Evolutionary conservation across 2,797 vertebrate species (phyloP).

Genomic region (Austrolebias charrua): DNA sequence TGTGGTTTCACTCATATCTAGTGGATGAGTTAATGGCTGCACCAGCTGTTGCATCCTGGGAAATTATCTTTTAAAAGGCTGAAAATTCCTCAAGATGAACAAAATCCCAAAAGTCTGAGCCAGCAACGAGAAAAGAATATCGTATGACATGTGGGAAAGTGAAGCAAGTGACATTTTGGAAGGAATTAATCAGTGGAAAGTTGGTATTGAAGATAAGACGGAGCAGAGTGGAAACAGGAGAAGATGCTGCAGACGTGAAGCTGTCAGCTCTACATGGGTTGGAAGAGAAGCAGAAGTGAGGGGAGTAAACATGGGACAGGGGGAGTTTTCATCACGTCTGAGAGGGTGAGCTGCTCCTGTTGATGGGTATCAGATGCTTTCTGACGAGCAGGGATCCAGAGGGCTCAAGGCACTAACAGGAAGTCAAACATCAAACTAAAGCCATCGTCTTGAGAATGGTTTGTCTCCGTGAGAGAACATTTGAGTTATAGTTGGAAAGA

Average conservation of each 20-base stretch:
- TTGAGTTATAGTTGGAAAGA: neutral
- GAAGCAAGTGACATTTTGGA: neutral
- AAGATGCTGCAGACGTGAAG: constrained; percentile 3
- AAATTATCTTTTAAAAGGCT: neutral
- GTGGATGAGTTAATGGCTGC: constrained; percentile 8
- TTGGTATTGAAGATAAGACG: neutral
- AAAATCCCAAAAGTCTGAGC: constrained; percentile 5
- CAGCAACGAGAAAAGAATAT: constrained; percentile 13
- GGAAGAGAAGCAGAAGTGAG: constrained; percentile 12
- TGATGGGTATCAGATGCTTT: constrained; percentile 34
- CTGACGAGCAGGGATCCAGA: constrained; percentile 4
- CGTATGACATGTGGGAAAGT: neutral
- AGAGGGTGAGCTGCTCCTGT: constrained; percentile 18
- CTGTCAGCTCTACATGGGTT: neutral
- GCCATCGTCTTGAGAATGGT: constrained; percentile 1
- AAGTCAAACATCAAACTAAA: constrained; percentile 10
- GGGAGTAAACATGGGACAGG: neutral
- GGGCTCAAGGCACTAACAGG: constrained; percentile 9
- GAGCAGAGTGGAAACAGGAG: neutral
- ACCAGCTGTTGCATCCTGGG: constrained; percentile 21
- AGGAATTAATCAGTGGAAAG: neutral
- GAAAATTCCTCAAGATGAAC: neutral
- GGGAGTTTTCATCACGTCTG: constrained; percentile 14
- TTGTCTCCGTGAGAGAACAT: constrained; percentile 1
- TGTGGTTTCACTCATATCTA: neutral